Evolutionary conservation across 2,797 vertebrate species (phyloP).

Genomic region (Macroramphosus scolopax): DNA sequence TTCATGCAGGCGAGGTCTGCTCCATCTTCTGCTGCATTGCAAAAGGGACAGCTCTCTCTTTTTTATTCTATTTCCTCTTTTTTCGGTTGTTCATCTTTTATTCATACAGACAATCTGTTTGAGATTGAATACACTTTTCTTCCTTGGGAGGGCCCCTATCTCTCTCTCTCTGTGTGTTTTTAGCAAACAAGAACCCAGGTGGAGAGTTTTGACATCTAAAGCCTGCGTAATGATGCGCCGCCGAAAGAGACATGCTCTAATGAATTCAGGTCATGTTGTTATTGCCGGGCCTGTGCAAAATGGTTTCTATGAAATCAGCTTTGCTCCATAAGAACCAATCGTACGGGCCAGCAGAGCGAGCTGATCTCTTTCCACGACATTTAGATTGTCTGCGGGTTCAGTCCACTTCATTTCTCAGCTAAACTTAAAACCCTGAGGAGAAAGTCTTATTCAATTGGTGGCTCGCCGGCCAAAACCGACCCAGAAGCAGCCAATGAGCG

Average conservation of each 20-base stretch:
- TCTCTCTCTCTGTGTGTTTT: conserved; percentile 3
- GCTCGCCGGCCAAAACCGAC: no score
- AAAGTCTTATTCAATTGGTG: no score
- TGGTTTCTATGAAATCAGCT: conserved; percentile 41
- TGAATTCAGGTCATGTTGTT: conserved; percentile 42
- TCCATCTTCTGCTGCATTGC: no score
- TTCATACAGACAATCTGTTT: conserved; percentile 34
- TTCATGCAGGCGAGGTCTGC: not conserved
- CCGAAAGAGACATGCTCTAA: conserved; percentile 26
- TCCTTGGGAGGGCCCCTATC: conserved; percentile 5
- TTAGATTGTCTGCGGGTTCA: conserved; percentile 14
- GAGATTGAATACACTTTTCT: conserved; percentile 38
- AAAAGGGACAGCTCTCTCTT: conserved; percentile 14
- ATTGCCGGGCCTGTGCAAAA: conserved; percentile 26
- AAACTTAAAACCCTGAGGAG: no score
- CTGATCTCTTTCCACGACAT: conserved; percentile 29
- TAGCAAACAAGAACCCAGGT: conserved; percentile 17
- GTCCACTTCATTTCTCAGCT: conserved; percentile 25
- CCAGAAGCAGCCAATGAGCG: no score
- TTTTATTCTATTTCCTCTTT: conserved; percentile 3
- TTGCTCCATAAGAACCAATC: conserved; percentile 21
- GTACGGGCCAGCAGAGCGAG: conserved; percentile 14
- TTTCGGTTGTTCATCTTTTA: conserved; percentile 48
- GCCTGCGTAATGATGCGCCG: conserved; percentile 31
- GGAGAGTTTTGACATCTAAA: conserved; percentile 37